phyloP scores from a whole-genome alignment of 2,888 invertebrate genomes.

The Augiades crinisus region DNA sequence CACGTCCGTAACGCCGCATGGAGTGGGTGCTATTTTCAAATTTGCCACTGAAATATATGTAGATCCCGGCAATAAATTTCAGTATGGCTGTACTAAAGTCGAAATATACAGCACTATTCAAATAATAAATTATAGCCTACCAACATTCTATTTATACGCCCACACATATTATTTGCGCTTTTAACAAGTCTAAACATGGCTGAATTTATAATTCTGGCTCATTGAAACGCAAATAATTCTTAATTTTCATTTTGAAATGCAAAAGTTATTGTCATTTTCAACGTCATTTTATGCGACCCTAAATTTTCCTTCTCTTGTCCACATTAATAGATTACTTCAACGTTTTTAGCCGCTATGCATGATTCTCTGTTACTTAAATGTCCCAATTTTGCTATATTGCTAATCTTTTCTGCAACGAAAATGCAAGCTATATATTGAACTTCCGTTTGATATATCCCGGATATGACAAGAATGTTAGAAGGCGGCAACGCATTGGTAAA shows the following conservation, averaged over 20 bases:
- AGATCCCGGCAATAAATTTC: slow-evolving; percentile 30
- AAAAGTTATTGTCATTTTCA: too few species aligned
- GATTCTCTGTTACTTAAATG: too few species aligned
- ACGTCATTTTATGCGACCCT: too few species aligned
- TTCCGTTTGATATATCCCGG: too few species aligned
- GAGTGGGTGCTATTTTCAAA: slow-evolving; percentile 24
- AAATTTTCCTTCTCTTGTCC: too few species aligned
- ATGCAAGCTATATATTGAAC: too few species aligned
- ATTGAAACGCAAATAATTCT: slow-evolving; percentile 5
- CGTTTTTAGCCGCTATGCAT: too few species aligned
- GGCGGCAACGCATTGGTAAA: too few species aligned
- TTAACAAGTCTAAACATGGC: slow-evolving; percentile 20
- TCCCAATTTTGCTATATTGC: too few species aligned
- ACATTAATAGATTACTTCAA: too few species aligned
- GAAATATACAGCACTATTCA: slow-evolving; percentile 27
- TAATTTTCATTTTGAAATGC: background rate
- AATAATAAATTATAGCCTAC: slow-evolving; percentile 24
- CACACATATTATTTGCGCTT: slow-evolving; percentile 15
- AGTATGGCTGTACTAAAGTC: slow-evolving; percentile 27
- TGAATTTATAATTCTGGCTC: slow-evolving; percentile 9
- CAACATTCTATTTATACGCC: slow-evolving; percentile 23
- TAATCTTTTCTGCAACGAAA: too few species aligned
- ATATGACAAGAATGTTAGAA: too few species aligned
- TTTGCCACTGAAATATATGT: slow-evolving; percentile 27
- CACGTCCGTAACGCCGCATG: slow-evolving; percentile 17